Percentiles rank a stretch among this genome's conserved stretches.
Evolutionary conservation across 2,797 vertebrate species (phyloP).

Genomic region (Malacoctenus gilli): DNA sequence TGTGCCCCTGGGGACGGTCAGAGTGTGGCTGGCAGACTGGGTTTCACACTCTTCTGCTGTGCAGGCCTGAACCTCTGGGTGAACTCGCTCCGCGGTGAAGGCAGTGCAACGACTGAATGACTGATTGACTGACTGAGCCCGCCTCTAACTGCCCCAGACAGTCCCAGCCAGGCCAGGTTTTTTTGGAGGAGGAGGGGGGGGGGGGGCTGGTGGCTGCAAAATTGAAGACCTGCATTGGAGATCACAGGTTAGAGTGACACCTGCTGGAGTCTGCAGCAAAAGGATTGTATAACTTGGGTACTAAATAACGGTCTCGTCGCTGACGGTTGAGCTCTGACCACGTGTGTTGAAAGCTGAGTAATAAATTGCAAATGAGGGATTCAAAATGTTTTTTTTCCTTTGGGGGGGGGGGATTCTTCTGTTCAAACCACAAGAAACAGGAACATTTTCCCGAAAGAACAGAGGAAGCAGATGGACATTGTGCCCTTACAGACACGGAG

Average conservation of each 20-base stretch:
- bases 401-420: no score
- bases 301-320: neutral
- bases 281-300: neutral
- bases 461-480: no score
- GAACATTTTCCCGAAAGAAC: no score
- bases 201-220: slow-evolving; percentile 19
- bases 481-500: no score
- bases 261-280: slow-evolving; percentile 65
- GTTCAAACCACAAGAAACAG: no score
- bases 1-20: slow-evolving; percentile 49
- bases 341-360: slow-evolving; percentile 5
- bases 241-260: slow-evolving; percentile 72
- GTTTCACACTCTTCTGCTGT: slow-evolving; percentile 69
- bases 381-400: neutral
- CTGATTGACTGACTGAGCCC: slow-evolving; percentile 58
- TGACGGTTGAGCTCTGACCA: slow-evolving; percentile 3
- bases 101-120: slow-evolving; percentile 53
- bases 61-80: slow-evolving; percentile 68
- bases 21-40: slow-evolving; percentile 58
- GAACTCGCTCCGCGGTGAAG: slow-evolving; percentile 58
- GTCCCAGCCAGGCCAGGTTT: slow-evolving; percentile 27
- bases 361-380: neutral
- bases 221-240: slow-evolving; percentile 1
- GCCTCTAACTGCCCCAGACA: slow-evolving; percentile 30
- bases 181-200: no score